Percentiles rank a stretch among this genome's conserved stretches.
Conservation (phyloP, 1,140 invertebrate genomes). For the Samia ricini region DNA sequence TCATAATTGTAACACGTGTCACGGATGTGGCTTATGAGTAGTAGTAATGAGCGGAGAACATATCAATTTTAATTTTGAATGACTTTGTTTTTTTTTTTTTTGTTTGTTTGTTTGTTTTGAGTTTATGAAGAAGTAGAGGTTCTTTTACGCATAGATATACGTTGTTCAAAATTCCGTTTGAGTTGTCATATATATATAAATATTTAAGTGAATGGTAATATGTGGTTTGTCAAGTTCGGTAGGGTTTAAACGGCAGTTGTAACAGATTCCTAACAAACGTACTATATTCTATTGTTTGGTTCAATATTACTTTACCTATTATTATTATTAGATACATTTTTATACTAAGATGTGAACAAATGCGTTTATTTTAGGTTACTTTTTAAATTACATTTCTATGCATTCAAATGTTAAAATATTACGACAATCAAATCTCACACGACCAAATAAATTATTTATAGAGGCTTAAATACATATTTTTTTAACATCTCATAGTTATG, state of each 20-base stretch:
- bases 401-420: too few relatives aligned
- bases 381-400: too few relatives aligned
- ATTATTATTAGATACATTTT: too few relatives aligned
- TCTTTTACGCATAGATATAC: slow-evolving; percentile 71
- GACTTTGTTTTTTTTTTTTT: slow-evolving; percentile 40
- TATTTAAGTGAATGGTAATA: not conserved
- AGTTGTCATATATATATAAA: not conserved
- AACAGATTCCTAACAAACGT: slow-evolving; percentile 42
- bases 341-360: too few relatives aligned
- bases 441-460: too few relatives aligned
- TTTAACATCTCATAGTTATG: too few relatives aligned
- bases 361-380: too few relatives aligned
- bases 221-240: slow-evolving; percentile 38
- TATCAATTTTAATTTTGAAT: slow-evolving; percentile 61
- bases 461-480: too few relatives aligned
- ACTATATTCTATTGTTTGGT: slow-evolving; percentile 11
- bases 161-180: slow-evolving; percentile 71
- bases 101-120: slow-evolving; percentile 36
- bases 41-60: slow-evolving; percentile 57
- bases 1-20: slow-evolving; percentile 25
- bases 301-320: too few relatives aligned
- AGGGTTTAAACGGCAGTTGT: slow-evolving; percentile 12
- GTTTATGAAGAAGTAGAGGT: slow-evolving; percentile 46
- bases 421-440: too few relatives aligned
- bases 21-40: slow-evolving; percentile 44